Conservation (phyloP, 2,113 vertebrate species). For the Podilymbus podiceps region DNA sequence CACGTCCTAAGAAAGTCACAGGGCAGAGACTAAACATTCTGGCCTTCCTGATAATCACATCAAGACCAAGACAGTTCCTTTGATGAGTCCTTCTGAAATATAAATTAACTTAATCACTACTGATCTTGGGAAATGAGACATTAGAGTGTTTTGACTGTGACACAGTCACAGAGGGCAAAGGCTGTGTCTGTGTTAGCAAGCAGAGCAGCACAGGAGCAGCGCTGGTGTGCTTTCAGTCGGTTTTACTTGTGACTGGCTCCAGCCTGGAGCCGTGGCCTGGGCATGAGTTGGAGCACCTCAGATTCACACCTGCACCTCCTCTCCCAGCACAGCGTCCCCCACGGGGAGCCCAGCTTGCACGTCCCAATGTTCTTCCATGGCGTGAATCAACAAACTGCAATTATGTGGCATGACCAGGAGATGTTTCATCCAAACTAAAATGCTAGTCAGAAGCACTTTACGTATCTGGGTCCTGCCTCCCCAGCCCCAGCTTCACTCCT, state of each 20-base stretch:
- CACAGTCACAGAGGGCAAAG: background rate
- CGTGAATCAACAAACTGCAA: background rate
- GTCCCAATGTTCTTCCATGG: accelerated
- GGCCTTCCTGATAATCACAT: background rate
- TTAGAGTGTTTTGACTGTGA: background rate
- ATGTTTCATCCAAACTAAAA: background rate
- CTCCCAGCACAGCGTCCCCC: background rate
- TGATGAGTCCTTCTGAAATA: background rate
- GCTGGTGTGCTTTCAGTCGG: background rate
- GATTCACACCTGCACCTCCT: background rate
- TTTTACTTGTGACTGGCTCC: background rate
- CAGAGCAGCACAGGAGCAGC: background rate
- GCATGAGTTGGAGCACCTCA: background rate
- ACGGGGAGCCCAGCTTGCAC: background rate
- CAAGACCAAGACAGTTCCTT: background rate
- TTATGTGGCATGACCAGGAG: background rate
- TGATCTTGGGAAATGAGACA: background rate
- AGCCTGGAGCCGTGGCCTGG: background rate
- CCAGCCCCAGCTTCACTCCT: background rate
- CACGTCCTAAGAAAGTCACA: background rate
- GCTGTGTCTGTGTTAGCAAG: background rate
- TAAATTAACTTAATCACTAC: background rate
- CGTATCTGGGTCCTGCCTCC: background rate
- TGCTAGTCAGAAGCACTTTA: background rate
- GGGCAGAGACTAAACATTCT: background rate